Conservation (phyloP, 2,888 invertebrate species). For the Synanthedon vespiformis region DNA sequence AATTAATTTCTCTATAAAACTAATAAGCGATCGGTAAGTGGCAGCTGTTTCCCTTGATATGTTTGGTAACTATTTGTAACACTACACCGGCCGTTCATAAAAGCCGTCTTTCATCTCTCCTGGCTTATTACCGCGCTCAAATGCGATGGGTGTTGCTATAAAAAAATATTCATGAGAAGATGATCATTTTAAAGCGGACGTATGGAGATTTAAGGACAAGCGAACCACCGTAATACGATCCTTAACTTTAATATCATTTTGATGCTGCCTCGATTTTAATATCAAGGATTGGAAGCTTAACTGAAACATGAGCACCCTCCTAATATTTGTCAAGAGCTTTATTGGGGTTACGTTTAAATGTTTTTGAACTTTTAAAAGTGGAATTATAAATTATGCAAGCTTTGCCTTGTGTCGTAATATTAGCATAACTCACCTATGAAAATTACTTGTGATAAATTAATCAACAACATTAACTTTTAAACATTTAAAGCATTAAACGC, state of each 20-base stretch:
- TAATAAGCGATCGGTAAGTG: slow-evolving; percentile 12
- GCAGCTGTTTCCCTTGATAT: slow-evolving; percentile 21
- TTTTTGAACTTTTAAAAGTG: no score
- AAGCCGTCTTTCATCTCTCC: slow-evolving; percentile 55
- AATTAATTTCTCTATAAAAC: slow-evolving; percentile 44
- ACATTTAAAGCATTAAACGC: no score
- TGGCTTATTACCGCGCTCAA: slow-evolving; percentile 36
- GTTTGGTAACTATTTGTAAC: slow-evolving; percentile 35
- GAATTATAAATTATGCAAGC: no score
- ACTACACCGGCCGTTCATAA: slow-evolving; percentile 47
- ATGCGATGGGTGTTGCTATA: slow-evolving; percentile 27
- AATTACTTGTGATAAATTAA: no score
- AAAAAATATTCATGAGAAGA: slow-evolving; percentile 6
- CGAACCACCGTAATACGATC: slow-evolving; percentile 34
- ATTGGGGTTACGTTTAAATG: no score
- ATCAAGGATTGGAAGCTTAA: no score
- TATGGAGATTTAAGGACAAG: background rate
- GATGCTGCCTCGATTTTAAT: background rate
- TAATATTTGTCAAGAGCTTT: no score
- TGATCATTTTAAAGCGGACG: background rate
- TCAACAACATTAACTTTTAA: no score
- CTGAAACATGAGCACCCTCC: no score
- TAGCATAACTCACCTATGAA: no score
- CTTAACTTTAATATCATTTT: background rate
- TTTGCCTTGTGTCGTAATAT: no score